Evolutionary conservation across 2,888 invertebrate genomes (phyloP).

Genomic region (Baronia brevicornis): DNA sequence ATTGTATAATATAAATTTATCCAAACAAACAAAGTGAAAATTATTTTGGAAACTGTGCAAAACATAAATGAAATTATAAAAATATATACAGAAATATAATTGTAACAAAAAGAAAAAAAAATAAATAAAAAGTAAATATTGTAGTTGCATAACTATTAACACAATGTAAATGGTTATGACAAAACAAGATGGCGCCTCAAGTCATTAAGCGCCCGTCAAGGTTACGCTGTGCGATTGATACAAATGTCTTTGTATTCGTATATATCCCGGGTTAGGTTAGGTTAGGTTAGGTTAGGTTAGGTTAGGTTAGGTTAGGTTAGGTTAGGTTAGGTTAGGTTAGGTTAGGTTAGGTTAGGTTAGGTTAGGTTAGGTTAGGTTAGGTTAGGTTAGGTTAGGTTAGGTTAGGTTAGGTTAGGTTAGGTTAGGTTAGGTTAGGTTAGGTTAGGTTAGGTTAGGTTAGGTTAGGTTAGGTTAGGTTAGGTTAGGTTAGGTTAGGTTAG

Average conservation of each 20-base stretch:
- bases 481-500: constrained; percentile 15
- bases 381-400: constrained; percentile 15
- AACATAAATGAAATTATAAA: too few relatives aligned
- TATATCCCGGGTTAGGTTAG: constrained; percentile 20
- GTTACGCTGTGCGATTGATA: constrained; percentile 22
- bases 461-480: constrained; percentile 19
- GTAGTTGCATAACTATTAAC: too few relatives aligned
- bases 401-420: constrained; percentile 18
- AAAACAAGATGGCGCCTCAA: too few relatives aligned
- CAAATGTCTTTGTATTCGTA: constrained; percentile 21
- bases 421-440: constrained; percentile 21
- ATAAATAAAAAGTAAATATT: too few relatives aligned
- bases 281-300: constrained; percentile 12
- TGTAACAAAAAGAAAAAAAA: too few relatives aligned
- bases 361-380: constrained; percentile 14
- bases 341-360: constrained; percentile 11
- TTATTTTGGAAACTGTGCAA: too few relatives aligned
- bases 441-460: constrained; percentile 16
- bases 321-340: constrained; percentile 10
- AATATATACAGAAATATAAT: too few relatives aligned
- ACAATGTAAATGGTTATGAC: too few relatives aligned
- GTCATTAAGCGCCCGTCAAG: constrained; percentile 18
- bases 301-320: constrained; percentile 11
- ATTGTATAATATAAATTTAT: too few relatives aligned
- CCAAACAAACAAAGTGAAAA: too few relatives aligned